A percentile compares a stretch with the other conserved stretches of the same genome.
phyloP scores from a whole-genome alignment of 1,140 invertebrate species.

The Cephus cinctus region DNA sequence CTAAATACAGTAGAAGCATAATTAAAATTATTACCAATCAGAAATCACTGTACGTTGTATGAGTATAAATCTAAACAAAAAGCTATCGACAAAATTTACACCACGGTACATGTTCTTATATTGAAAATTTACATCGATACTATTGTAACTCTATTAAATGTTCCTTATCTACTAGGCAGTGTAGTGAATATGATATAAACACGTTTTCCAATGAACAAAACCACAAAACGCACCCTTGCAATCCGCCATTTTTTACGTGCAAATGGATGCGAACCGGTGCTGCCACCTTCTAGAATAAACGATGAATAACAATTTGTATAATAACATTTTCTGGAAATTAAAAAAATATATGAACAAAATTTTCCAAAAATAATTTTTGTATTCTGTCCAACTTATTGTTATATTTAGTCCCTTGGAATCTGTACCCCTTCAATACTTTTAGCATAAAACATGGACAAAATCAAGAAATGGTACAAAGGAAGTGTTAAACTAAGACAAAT shows the following conservation, averaged over 20 bases:
- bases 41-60: too few relatives aligned
- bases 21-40: too few relatives aligned
- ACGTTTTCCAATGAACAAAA: slow-evolving; percentile 22
- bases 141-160: background rate
- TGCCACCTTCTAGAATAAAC: slow-evolving; percentile 4
- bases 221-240: slow-evolving; percentile 51
- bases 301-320: too few relatives aligned
- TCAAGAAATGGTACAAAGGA: too few relatives aligned
- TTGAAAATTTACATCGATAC: slow-evolving; percentile 1
- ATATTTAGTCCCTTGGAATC: too few relatives aligned
- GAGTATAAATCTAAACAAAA: background rate
- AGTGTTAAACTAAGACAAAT: too few relatives aligned
- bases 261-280: slow-evolving; percentile 13
- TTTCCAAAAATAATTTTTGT: too few relatives aligned
- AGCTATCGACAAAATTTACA: slow-evolving; percentile 1
- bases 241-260: slow-evolving; percentile 52
- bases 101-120: slow-evolving; percentile 5
- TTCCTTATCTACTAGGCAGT: background rate
- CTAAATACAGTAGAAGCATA: slow-evolving; percentile 30
- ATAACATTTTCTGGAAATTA: too few relatives aligned
- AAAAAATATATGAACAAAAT: too few relatives aligned
- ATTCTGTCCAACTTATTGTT: too few relatives aligned
- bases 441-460: too few relatives aligned
- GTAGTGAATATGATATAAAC: slow-evolving; percentile 18
- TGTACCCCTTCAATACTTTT: too few relatives aligned